Base-by-base conservation (phyloP, 2,797 vertebrate species). In the Cossypha dichroa region DNA sequence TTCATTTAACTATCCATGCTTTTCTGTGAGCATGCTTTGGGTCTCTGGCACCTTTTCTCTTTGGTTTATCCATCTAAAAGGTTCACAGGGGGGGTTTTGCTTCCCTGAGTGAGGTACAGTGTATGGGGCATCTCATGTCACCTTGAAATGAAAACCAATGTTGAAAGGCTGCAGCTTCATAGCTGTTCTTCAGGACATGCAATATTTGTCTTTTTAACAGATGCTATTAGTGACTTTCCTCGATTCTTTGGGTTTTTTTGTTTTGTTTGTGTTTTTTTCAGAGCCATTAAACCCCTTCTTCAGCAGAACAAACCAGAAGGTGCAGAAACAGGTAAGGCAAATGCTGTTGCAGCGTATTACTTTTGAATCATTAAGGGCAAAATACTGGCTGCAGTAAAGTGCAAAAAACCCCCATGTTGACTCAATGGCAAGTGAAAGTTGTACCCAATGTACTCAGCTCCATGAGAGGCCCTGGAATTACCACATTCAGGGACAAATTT, bases 281-380 rank as follows among this genome's bases (percentile, higher is more conserved):
- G 94, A 85, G 29, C 31, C 59, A 29, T 80, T 74, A 48, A 7
- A 18, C 17, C 5, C 10, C 28, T 96, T 77, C 51, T 78, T 34
- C 76, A 86, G 25, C 46, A 48, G 1, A 23, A 41, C 36, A 38
- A 17, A 25, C 25, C 11, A 64, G 60, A 84, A 78, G 67, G 23
- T 82, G 28, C 22, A 70, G 66, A 74, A 90, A 40, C 85, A 96
- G 96, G 96, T 97, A 95, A 95, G 88, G 45, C 66, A 75, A 18
- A n/a, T 93, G 34, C 43, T 85, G 33, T 91, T 77, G 41, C 29
- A 80, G 43, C 17, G 13, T 67, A 29, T 72, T 88, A 46, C 25
- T 84, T 84, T 59, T 56, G 9, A 75, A 52, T 72, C 26, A 46
- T 45, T 68, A 77, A 64, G 9, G 10, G 21, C 1, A 5, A 81